These are phyloP conservation scores for Cromileptes altivelis DNA, from an alignment of 2,113 vertebrate genomes.

Conservation along the genomic window DNA sequence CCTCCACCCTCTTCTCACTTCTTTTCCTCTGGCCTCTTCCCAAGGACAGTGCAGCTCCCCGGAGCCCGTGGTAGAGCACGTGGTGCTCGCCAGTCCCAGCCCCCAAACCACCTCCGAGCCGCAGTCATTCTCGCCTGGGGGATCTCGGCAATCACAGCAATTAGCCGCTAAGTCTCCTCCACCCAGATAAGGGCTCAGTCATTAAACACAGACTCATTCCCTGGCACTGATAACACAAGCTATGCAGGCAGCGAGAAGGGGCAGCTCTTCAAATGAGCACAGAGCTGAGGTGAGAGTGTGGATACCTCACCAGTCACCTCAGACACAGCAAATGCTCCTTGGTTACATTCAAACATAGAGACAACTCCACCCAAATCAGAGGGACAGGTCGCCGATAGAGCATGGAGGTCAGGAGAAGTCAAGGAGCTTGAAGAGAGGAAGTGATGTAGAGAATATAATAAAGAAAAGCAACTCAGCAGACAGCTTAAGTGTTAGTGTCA, in stretches of 20 bases:
- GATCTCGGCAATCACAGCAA: constrained; percentile 85
- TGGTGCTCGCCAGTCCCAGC: constrained; percentile 71
- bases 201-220: constrained; percentile 86
- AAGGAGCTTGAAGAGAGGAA: not conserved
- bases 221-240: constrained; percentile 81
- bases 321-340: constrained; percentile 16
- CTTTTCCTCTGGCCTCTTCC: constrained; percentile 75
- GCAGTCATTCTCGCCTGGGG: constrained; percentile 75
- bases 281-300: constrained; percentile 69
- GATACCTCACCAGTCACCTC: constrained; percentile 51
- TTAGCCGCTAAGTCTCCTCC: constrained; percentile 86
- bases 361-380: constrained; percentile 9
- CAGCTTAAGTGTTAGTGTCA: constrained; percentile 23
- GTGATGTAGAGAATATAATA: not conserved
- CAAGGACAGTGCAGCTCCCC: constrained; percentile 81
- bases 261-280: constrained; percentile 62
- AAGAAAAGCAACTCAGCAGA: constrained; percentile 9
- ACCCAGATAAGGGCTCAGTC: constrained; percentile 86
- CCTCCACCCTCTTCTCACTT: constrained; percentile 51
- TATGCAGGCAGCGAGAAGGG: constrained; percentile 69
- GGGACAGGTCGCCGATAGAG: not conserved
- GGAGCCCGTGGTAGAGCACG: constrained; percentile 65
- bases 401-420: not conserved
- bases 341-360: constrained; percentile 1
- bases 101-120: constrained; percentile 77